Conservation (phyloP, 2,797 vertebrate genomes). For the Heteromormyrus szaboi region DNA sequence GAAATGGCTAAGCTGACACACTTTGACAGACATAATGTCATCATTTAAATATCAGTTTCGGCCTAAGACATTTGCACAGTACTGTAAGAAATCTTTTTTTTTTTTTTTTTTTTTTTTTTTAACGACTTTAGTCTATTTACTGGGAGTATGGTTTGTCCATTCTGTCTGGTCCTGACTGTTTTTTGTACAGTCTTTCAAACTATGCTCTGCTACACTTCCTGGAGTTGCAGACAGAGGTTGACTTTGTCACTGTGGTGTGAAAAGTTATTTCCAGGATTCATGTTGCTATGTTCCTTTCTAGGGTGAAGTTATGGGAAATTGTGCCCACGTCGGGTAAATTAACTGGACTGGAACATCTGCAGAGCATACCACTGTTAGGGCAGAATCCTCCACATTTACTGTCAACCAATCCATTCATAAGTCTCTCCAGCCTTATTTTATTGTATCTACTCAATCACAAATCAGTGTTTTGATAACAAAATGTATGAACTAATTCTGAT, state of each 20-base stretch:
- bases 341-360: constrained; percentile 29
- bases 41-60: background rate
- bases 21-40: background rate
- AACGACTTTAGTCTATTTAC: background rate
- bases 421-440: background rate
- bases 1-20: background rate
- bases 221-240: constrained; percentile 23
- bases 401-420: background rate
- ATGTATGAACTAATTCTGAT: background rate
- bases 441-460: background rate
- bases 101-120: no score
- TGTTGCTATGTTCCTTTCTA: constrained; percentile 26
- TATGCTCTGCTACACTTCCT: background rate
- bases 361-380: constrained; percentile 24
- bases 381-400: background rate
- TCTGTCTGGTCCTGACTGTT: background rate
- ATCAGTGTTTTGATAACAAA: background rate
- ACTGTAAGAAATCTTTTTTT: background rate
- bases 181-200: background rate
- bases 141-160: background rate
- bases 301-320: constrained; percentile 38
- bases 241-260: constrained; percentile 36
- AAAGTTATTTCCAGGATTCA: constrained; percentile 26
- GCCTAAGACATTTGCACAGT: background rate
- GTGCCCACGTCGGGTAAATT: constrained; percentile 27